Evolutionary conservation across 2,113 vertebrate species (phyloP).

Genomic region (Abramis brama): DNA sequence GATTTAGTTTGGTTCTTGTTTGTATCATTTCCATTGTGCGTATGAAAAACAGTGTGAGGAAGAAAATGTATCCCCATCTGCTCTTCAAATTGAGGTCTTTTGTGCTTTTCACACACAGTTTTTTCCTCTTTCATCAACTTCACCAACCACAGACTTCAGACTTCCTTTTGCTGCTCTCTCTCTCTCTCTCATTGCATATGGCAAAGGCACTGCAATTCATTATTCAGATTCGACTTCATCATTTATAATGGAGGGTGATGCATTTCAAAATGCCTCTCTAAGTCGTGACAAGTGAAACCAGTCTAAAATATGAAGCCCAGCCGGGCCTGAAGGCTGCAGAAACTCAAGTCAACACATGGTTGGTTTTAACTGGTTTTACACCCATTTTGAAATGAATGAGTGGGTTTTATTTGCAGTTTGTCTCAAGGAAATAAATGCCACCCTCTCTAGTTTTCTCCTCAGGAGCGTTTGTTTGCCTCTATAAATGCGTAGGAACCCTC

Average conservation of each 20-base stretch:
- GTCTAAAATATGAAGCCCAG: slow-evolving; percentile 42
- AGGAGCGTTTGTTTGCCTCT: slow-evolving; percentile 29
- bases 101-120: slow-evolving; percentile 18
- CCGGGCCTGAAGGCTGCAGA: slow-evolving; percentile 17
- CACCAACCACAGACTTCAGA: slow-evolving; percentile 23
- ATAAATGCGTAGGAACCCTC: slow-evolving; percentile 18
- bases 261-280: slow-evolving; percentile 29
- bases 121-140: slow-evolving; percentile 27
- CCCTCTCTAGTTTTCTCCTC: slow-evolving; percentile 22
- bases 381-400: slow-evolving; percentile 33
- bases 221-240: slow-evolving; percentile 40
- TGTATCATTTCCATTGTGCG: slow-evolving; percentile 17
- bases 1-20: slow-evolving; percentile 21
- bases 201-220: slow-evolving; percentile 32
- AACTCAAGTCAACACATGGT: slow-evolving; percentile 27
- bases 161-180: slow-evolving; percentile 1
- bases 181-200: slow-evolving; percentile 16
- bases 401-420: slow-evolving; percentile 36
- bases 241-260: slow-evolving; percentile 42
- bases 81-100: slow-evolving; percentile 22
- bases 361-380: slow-evolving; percentile 37
- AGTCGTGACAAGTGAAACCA: slow-evolving; percentile 39
- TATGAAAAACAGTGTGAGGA: slow-evolving; percentile 29
- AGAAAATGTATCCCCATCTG: slow-evolving; percentile 27
- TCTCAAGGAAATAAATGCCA: slow-evolving; percentile 39